phyloP scores from a whole-genome alignment of 2,797 vertebrate genomes.

The Leptodactylus fallax region DNA sequence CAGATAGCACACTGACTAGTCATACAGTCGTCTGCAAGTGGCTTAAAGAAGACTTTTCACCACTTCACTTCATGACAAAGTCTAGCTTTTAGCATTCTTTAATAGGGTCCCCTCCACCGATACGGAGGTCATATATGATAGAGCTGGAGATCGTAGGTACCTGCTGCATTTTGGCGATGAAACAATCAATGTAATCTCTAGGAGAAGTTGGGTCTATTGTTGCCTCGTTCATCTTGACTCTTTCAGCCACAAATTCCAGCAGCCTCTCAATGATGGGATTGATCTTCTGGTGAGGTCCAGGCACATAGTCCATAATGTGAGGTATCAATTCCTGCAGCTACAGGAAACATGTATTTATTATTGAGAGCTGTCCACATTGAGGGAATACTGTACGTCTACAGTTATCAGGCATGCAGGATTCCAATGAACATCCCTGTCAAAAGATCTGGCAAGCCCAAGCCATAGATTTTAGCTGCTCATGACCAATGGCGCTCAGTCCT shows the following conservation, averaged over 20 bases:
- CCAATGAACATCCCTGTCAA: neutral
- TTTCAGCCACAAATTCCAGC: constrained; percentile 52
- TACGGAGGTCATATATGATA: neutral
- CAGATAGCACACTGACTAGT: no score
- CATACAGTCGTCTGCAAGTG: no score
- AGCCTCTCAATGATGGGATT: constrained; percentile 43
- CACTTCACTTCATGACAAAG: no score
- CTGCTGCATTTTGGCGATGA: constrained; percentile 69
- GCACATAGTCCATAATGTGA: constrained; percentile 58
- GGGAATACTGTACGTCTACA: no score
- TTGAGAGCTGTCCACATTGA: neutral
- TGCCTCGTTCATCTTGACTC: constrained; percentile 45
- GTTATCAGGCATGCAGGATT: neutral
- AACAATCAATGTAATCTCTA: constrained; percentile 68
- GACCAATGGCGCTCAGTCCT: no score
- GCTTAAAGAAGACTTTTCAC: no score
- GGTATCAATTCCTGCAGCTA: constrained; percentile 65
- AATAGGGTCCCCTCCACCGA: no score
- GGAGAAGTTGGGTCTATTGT: constrained; percentile 60
- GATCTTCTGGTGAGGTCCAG: constrained; percentile 62
- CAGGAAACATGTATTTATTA: neutral
- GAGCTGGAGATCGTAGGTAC: constrained; percentile 37
- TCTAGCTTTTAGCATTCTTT: no score
- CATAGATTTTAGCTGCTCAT: neutral
- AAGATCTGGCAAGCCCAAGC: neutral